phyloP scores from a whole-genome alignment of 2,113 vertebrate genomes.

The Zosterops japonicus region DNA sequence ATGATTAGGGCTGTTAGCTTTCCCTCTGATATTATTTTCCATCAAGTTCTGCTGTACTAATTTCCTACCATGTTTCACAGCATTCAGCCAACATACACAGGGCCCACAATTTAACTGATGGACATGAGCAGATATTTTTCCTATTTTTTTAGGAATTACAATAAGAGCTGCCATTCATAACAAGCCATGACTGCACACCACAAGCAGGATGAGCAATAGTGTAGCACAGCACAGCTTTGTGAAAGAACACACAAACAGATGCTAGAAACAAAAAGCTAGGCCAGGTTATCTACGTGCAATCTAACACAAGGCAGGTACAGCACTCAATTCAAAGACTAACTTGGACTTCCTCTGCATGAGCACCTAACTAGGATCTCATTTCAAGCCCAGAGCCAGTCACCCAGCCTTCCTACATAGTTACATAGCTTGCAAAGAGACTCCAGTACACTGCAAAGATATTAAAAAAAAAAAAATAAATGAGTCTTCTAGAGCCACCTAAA shows the following conservation, averaged over 20 bases:
- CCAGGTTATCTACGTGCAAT: neutral
- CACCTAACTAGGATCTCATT: neutral
- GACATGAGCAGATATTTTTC: neutral
- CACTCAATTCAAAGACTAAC: neutral
- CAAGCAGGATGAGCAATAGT: neutral
- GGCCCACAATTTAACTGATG: neutral
- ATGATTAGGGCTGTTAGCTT: neutral
- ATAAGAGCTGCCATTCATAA: neutral
- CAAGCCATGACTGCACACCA: neutral
- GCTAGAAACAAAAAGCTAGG: neutral
- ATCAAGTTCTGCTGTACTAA: neutral
- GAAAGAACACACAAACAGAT: neutral
- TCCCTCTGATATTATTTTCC: neutral
- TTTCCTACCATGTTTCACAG: neutral
- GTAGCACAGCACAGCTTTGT: neutral
- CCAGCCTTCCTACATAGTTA: neutral
- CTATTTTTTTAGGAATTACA: neutral
- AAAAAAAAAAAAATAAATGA: fast-evolving
- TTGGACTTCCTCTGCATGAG: neutral
- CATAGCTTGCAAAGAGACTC: neutral
- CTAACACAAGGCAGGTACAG: neutral
- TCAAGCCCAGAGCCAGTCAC: neutral
- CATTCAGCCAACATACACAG: neutral
- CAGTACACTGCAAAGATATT: neutral
- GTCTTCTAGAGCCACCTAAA: neutral